Conservation (phyloP, 2,888 invertebrate species). For the Brachypterus glaber region DNA sequence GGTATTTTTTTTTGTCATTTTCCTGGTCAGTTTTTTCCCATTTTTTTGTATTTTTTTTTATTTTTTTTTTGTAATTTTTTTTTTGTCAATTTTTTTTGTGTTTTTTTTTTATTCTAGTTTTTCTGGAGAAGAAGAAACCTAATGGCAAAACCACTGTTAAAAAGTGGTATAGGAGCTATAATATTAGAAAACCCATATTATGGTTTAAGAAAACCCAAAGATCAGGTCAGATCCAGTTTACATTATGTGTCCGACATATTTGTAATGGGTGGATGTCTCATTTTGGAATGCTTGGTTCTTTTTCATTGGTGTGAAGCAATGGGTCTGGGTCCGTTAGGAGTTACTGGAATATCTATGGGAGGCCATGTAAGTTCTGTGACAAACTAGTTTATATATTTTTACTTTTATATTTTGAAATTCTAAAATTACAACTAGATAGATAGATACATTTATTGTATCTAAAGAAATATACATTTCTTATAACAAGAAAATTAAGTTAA, state of each 20-base stretch:
- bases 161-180: constrained; percentile 87
- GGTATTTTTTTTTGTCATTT: no score
- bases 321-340: constrained; percentile 86
- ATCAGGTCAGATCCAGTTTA: constrained; percentile 81
- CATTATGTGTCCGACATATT: constrained; percentile 96
- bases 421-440: no score
- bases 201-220: constrained; percentile 76
- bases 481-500: no score
- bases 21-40: no score
- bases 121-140: constrained; percentile 84
- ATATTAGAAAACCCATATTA: constrained; percentile 96
- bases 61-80: no score
- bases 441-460: no score
- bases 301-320: constrained; percentile 89
- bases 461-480: no score
- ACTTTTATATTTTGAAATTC: background rate
- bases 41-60: no score
- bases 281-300: constrained; percentile 84
- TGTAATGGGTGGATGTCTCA: constrained; percentile 96
- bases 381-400: background rate
- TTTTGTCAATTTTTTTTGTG: no score
- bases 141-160: constrained; percentile 84
- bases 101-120: constrained; percentile 57
- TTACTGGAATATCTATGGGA: constrained; percentile 96
- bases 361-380: constrained; percentile 75